phyloP scores from a whole-genome alignment of 2,113 vertebrate species.

The Orycteropus afer region DNA sequence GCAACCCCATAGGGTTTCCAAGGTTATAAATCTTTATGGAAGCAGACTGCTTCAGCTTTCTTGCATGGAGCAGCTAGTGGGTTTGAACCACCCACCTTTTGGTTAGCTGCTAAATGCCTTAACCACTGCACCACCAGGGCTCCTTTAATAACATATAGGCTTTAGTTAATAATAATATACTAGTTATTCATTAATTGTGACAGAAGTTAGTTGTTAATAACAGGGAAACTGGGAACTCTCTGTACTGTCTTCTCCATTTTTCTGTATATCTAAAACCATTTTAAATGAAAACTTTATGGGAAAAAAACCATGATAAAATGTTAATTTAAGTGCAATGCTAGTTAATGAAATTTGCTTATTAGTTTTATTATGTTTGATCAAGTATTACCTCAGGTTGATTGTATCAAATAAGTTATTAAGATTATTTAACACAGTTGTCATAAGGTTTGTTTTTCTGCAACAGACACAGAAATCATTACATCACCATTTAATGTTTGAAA shows the following conservation, averaged over 20 bases:
- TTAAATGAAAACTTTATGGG: not conserved
- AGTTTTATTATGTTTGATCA: slow-evolving; percentile 29
- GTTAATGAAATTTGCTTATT: slow-evolving; percentile 1
- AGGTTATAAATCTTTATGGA: no score
- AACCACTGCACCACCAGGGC: no score
- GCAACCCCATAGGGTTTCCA: no score
- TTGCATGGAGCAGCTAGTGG: no score
- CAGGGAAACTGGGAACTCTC: not conserved
- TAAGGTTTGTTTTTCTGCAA: slow-evolving; percentile 10
- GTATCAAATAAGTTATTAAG: not conserved
- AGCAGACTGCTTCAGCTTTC: no score
- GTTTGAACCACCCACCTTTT: no score
- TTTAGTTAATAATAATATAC: not conserved
- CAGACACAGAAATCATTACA: slow-evolving; percentile 20
- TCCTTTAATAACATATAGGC: not conserved
- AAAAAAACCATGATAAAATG: not conserved
- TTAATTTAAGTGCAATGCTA: slow-evolving; percentile 9
- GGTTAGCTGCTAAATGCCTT: no score
- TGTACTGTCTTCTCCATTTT: not conserved
- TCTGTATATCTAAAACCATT: not conserved
- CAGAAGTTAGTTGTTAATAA: not conserved
- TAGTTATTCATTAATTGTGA: not conserved
- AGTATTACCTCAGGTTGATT: not conserved
- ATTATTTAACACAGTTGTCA: not conserved
- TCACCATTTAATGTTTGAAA: slow-evolving; percentile 47